Evolutionary conservation across 2,797 vertebrate genomes (phyloP).

Genomic region (Graptemys geographica): DNA sequence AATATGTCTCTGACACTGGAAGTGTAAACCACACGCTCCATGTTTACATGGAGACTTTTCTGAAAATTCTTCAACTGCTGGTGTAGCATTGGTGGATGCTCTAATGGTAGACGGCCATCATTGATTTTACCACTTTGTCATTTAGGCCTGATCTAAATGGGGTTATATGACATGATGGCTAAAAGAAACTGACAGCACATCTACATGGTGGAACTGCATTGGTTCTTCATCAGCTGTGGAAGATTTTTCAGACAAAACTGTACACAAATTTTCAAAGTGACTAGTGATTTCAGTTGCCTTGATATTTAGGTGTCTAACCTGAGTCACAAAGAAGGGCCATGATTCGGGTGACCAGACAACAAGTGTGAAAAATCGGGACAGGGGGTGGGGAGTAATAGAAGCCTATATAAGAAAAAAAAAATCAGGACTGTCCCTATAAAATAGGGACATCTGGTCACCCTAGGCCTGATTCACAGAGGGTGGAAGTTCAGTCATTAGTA

Average conservation of each 20-base stretch:
- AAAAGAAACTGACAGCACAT: background rate
- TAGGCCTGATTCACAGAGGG: background rate
- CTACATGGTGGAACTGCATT: background rate
- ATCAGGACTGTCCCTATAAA: no score
- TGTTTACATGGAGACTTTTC: slow-evolving; percentile 9
- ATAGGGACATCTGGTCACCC: no score
- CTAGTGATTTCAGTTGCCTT: background rate
- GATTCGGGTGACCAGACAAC: background rate
- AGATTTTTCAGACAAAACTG: background rate
- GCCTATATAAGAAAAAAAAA: no score
- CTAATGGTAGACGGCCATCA: background rate
- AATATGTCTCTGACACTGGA: background rate
- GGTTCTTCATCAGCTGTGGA: background rate
- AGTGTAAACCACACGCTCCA: background rate
- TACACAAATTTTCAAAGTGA: background rate
- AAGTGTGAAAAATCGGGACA: no score
- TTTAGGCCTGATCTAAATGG: background rate
- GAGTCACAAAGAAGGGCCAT: background rate
- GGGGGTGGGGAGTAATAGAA: no score
- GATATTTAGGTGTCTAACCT: background rate
- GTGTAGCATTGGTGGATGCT: background rate
- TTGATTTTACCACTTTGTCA: slow-evolving; percentile 8
- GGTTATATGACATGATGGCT: background rate
- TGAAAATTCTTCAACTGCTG: background rate
- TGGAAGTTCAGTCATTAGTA: background rate